Conservation (phyloP, 2,113 vertebrate species). For the Lophochroa leadbeateri region DNA sequence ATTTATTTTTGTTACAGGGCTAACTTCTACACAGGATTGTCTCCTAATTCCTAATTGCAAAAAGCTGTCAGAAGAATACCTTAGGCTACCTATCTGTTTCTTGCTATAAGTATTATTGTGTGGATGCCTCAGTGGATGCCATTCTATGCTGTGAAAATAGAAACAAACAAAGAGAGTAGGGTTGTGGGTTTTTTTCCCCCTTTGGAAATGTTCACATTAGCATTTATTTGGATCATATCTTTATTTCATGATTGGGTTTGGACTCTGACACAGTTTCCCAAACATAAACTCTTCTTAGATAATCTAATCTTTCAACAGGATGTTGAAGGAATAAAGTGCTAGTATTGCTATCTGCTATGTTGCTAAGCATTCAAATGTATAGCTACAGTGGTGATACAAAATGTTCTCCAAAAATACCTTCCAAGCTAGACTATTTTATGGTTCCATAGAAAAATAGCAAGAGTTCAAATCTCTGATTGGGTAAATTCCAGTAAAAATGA, state of each 20-base stretch:
- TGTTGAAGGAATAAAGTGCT: background rate
- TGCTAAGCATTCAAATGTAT: background rate
- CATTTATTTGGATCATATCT: background rate
- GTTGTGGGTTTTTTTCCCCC: fast-evolving
- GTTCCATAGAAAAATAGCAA: background rate
- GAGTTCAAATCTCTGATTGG: background rate
- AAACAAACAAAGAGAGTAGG: fast-evolving
- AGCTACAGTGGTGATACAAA: background rate
- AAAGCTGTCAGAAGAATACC: background rate
- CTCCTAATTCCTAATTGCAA: background rate
- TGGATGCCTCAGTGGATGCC: background rate
- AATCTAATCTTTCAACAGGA: background rate
- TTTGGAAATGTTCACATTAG: background rate
- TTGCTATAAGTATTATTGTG: background rate
- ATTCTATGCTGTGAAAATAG: background rate
- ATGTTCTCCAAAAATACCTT: background rate
- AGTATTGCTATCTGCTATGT: background rate
- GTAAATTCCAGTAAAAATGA: background rate
- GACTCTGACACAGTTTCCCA: background rate
- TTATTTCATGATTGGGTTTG: background rate
- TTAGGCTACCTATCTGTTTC: background rate
- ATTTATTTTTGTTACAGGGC: background rate
- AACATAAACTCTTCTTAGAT: background rate
- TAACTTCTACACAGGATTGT: background rate
- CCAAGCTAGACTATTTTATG: background rate